A percentile compares a stretch with the other conserved stretches of the same genome.
phyloP scores from a whole-genome alignment of 1,140 invertebrate species.

The Ruditapes philippinarum region DNA sequence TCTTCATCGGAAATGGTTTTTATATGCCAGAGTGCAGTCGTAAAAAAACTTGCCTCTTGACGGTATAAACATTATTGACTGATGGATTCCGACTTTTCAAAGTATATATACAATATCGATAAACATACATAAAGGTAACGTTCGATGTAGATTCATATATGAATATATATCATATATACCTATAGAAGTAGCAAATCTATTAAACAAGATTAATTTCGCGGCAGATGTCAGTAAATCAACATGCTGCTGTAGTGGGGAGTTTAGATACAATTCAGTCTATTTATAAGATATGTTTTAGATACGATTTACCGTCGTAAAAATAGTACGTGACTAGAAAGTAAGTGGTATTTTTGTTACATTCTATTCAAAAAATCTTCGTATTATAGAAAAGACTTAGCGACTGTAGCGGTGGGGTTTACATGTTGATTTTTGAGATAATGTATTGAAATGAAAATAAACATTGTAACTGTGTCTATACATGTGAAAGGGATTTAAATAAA shows the following conservation, averaged over 20 bases:
- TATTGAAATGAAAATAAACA: slow-evolving; percentile 8
- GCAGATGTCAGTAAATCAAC: slow-evolving; percentile 7
- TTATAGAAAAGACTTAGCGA: neutral
- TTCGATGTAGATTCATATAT: neutral
- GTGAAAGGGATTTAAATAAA: neutral
- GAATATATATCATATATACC: neutral
- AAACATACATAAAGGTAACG: neutral
- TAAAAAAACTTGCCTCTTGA: neutral
- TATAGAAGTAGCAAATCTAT: neutral
- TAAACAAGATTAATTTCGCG: neutral
- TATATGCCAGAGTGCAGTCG: neutral
- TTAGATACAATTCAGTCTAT: neutral
- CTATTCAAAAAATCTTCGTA: neutral
- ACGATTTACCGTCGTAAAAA: neutral
- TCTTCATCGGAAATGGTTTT: neutral
- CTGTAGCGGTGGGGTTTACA: neutral
- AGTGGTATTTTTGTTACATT: slow-evolving; percentile 16
- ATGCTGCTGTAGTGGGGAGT: neutral
- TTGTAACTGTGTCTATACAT: neutral
- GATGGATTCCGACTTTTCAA: neutral
- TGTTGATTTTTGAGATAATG: slow-evolving; percentile 8
- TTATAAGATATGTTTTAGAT: slow-evolving; percentile 23
- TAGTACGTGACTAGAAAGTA: slow-evolving; percentile 14
- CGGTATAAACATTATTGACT: neutral
- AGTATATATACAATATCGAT: slow-evolving; percentile 5